Percentiles rank a stretch among this genome's conserved stretches.
Conservation (phyloP, 2,888 invertebrate genomes). For the Acrocera orbiculus region DNA sequence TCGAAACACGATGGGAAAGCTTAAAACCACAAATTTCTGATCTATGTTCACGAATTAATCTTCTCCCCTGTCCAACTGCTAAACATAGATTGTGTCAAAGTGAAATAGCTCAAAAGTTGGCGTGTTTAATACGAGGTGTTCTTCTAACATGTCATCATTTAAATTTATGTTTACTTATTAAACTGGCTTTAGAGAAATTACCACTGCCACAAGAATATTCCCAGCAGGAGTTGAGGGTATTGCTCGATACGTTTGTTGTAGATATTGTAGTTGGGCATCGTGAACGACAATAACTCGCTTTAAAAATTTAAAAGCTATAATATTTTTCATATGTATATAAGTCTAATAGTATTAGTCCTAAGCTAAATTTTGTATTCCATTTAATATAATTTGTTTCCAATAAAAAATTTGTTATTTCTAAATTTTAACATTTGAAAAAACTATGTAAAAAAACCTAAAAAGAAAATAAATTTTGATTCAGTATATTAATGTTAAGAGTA, state of each 20-base stretch:
- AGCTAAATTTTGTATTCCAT: too few species aligned
- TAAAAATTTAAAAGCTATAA: too few species aligned
- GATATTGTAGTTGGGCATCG: too few species aligned
- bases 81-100: conserved; percentile 31
- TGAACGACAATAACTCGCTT: too few species aligned
- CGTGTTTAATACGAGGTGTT: conserved; percentile 27
- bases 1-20: conserved; percentile 29
- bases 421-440: too few species aligned
- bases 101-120: conserved; percentile 29
- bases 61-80: conserved; percentile 29
- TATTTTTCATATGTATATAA: too few species aligned
- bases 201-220: conserved; percentile 31
- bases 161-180: conserved; percentile 24
- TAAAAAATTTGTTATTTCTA: too few species aligned
- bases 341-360: too few species aligned
- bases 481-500: too few species aligned
- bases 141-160: conserved; percentile 25
- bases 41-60: conserved; percentile 28
- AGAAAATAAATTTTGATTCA: too few species aligned
- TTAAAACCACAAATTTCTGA: conserved; percentile 29
- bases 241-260: conserved; percentile 9
- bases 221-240: conserved; percentile 21
- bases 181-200: conserved; percentile 26
- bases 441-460: too few species aligned
- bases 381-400: too few species aligned